A percentile compares a stretch with the other conserved stretches of the same genome.
Evolutionary conservation across 2,797 vertebrate genomes (phyloP).

Genomic region (Gymnoscopelus braueri): DNA sequence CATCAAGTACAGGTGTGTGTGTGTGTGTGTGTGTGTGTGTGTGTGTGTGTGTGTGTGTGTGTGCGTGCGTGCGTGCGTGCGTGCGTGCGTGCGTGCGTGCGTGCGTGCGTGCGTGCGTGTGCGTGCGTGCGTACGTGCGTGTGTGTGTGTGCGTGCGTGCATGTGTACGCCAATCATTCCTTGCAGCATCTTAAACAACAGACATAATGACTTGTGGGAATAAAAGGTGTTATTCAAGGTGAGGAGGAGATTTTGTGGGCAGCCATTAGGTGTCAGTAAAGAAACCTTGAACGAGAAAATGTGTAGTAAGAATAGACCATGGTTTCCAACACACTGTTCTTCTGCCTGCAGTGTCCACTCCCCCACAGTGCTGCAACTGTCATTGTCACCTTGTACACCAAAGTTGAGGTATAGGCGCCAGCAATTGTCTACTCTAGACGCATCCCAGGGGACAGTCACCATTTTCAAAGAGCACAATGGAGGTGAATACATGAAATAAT

Average conservation of each 20-base stretch:
- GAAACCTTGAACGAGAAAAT: constrained; percentile 47
- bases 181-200: too few relatives aligned
- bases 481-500: constrained; percentile 63
- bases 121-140: too few relatives aligned
- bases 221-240: too few relatives aligned
- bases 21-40: too few relatives aligned
- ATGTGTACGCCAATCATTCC: too few relatives aligned
- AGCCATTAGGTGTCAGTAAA: constrained; percentile 75
- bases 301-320: constrained; percentile 20
- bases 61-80: too few relatives aligned
- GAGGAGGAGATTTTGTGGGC: not conserved
- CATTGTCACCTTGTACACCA: constrained; percentile 68
- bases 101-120: too few relatives aligned
- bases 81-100: too few relatives aligned
- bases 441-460: constrained; percentile 60
- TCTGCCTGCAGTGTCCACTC: constrained; percentile 58
- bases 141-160: too few relatives aligned
- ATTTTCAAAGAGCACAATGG: constrained; percentile 62
- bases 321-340: constrained; percentile 40
- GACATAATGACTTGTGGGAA: too few relatives aligned
- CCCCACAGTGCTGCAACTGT: constrained; percentile 62
- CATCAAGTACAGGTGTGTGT: not conserved
- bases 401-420: constrained; percentile 63
- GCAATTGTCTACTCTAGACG: constrained; percentile 60
- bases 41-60: too few relatives aligned